phyloP scores from a whole-genome alignment of 2,797 vertebrate species.

The Melanotaenia maccullochi region DNA sequence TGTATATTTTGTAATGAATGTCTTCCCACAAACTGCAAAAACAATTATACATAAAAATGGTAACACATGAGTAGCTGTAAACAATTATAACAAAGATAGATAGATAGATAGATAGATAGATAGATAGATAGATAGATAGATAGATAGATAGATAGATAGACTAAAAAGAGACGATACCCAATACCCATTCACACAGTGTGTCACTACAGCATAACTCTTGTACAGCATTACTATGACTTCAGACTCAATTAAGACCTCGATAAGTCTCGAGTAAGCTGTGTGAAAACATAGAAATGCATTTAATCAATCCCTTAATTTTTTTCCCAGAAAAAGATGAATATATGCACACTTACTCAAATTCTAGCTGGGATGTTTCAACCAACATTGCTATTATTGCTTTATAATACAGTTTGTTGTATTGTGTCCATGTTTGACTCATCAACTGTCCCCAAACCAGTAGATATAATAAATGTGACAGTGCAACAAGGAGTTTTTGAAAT shows the following conservation, averaged over 20 bases:
- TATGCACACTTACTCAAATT: neutral
- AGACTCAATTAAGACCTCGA: neutral
- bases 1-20: neutral
- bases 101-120: too few species aligned
- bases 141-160: too few species aligned
- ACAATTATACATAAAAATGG: too few species aligned
- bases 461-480: constrained; percentile 12
- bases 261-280: neutral
- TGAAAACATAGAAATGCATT: neutral
- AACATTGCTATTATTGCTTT: neutral
- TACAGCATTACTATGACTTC: neutral
- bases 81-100: too few species aligned
- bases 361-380: neutral
- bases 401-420: neutral
- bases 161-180: neutral
- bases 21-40: neutral
- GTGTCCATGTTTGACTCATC: neutral
- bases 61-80: too few species aligned
- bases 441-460: neutral
- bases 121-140: too few species aligned
- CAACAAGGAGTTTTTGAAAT: constrained; percentile 71
- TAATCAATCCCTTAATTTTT: neutral
- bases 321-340: neutral
- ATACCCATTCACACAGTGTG: too few species aligned
- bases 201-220: too few species aligned